Base-by-base conservation (phyloP, 2,797 vertebrate genomes). In the Acomys russatus region DNA sequence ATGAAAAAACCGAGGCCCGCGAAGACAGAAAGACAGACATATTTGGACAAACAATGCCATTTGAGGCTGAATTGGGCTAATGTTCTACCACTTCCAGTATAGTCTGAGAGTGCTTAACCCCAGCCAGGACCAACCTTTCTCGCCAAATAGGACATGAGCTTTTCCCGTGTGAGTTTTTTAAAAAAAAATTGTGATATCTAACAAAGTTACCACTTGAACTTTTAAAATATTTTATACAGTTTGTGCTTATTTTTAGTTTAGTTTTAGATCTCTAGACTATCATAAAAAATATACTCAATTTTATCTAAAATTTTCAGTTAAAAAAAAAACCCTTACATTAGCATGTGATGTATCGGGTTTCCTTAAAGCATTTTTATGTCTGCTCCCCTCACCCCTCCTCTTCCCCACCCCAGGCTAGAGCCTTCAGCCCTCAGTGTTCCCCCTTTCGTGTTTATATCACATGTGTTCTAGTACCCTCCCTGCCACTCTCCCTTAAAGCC, bases 241-340 rank as follows among this genome's bases (percentile, higher is more conserved):
- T 59, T 73, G 20, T 54, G 68, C 51, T 73, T 88, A 88, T 88
- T 73, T 70, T 88, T 88, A 73, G 44, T 38, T 73, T 88, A 30
- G 68, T 88, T 59, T 73, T 73, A 44, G 70, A 35, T 88, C 54
- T 88, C n/a, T 59, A 87, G n/a, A 59, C 38, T 61, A 51, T 30
- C 70, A 88, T 59, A 51, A 9, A 22, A 88, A 74, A 59, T 38
- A 74, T 3, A 73, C 70, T 88, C 54, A 30, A 44, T 88, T 73
- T 88, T 88, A 38, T 59, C 85, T 73, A 74, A 73, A 88, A 18
- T 17, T 73, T 88, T 73, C 54, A 71, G 63, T 56, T 86, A 9
- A 54, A 56, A 71, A 51, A 71, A 80, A 35, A 1, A 25, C 23
- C 1, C 68, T 68, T 54, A 25, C 33, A 10, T 87, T 71, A 71